These are phyloP conservation scores for Takifugu flavidus DNA, from an alignment of 2,113 vertebrate species.

Conservation along the genomic window DNA sequence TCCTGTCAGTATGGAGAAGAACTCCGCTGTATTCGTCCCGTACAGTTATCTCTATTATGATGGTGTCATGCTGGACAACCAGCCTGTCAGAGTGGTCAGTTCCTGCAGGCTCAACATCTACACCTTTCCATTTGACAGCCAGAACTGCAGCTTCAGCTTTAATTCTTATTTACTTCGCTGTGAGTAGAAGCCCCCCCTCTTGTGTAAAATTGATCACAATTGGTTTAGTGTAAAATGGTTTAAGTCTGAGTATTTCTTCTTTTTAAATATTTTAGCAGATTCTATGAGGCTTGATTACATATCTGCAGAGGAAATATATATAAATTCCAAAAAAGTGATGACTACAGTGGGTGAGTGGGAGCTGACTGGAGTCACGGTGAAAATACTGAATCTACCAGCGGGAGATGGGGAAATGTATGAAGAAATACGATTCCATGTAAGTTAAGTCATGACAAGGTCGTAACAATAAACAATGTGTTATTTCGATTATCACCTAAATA, in stretches of 20 bases:
- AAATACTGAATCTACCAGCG: not conserved
- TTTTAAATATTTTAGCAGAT: too few relatives aligned
- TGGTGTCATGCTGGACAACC: slow-evolving; percentile 25
- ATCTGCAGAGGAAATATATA: not conserved
- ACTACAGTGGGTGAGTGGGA: slow-evolving; percentile 72
- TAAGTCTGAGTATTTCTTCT: too few relatives aligned
- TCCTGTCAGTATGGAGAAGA: slow-evolving; percentile 63
- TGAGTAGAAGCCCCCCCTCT: slow-evolving; percentile 25
- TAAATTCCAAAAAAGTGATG: slow-evolving; percentile 15
- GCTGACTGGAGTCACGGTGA: slow-evolving; percentile 41
- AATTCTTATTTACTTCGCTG: slow-evolving; percentile 61
- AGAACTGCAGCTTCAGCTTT: slow-evolving; percentile 71
- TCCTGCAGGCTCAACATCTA: slow-evolving; percentile 74
- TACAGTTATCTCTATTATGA: slow-evolving; percentile 48
- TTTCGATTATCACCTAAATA: too few relatives aligned
- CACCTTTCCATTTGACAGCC: slow-evolving; percentile 74
- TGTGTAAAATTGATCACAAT: too few relatives aligned
- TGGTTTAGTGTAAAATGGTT: too few relatives aligned
- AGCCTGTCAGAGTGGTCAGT: slow-evolving; percentile 64
- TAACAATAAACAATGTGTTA: too few relatives aligned
- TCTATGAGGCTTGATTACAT: fast-evolving
- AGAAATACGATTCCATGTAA: slow-evolving; percentile 42
- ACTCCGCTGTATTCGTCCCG: slow-evolving; percentile 58
- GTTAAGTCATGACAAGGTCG: not conserved
- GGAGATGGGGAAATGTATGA: fast-evolving